Percentiles rank a stretch among this genome's conserved stretches.
Conservation (phyloP, 2,888 invertebrate species). For the Lasius platythorax region DNA sequence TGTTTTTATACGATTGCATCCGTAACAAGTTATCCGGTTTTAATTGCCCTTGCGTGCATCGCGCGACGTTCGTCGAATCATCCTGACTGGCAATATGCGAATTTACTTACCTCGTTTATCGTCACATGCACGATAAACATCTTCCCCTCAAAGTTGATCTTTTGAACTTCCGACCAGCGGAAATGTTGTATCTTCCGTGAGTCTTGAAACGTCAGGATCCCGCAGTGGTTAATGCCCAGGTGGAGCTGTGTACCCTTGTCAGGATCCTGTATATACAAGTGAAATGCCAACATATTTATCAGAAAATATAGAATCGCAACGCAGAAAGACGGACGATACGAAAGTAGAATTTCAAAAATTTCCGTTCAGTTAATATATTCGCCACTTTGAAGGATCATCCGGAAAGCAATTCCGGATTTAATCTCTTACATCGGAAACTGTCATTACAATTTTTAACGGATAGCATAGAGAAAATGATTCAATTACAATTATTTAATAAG, state of each 20-base stretch:
- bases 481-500: not conserved
- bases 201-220: slow-evolving; percentile 97
- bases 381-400: not conserved
- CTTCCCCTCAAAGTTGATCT: slow-evolving; percentile 98
- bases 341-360: not conserved
- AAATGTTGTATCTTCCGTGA: slow-evolving; percentile 97
- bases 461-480: not conserved
- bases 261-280: slow-evolving; percentile 91
- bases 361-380: not conserved
- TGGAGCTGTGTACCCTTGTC: slow-evolving; percentile 96
- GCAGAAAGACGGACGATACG: not conserved
- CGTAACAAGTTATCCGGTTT: not conserved
- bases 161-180: slow-evolving; percentile 98
- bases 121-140: slow-evolving; percentile 98
- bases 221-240: slow-evolving; percentile 97
- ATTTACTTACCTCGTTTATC: slow-evolving; percentile 93
- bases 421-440: not conserved
- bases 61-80: not conserved
- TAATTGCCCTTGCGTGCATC: not conserved
- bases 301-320: slow-evolving; percentile 33
- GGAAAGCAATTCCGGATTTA: not conserved
- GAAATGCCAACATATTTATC: slow-evolving; percentile 9
- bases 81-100: not conserved
- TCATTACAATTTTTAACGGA: not conserved
- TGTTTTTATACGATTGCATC: not conserved